Evolutionary conservation across 2,113 vertebrate species (phyloP).

Genomic region (Neotragus pygmaeus): DNA sequence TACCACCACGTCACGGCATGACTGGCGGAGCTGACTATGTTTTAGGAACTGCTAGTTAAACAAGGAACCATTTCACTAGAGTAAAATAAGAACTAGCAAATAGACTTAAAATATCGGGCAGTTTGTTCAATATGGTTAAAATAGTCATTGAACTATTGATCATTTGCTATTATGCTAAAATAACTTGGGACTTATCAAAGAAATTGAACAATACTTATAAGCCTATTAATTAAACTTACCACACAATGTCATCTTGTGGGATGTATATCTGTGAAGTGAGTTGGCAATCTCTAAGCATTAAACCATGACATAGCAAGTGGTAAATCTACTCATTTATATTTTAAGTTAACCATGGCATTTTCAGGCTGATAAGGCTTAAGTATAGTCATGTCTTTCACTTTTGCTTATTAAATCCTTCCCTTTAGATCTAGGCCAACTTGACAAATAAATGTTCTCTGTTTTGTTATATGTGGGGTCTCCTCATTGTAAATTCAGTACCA

Average conservation of each 20-base stretch:
- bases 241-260: neutral
- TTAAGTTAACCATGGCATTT: constrained; percentile 8
- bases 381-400: neutral
- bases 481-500: neutral
- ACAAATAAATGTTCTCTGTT: neutral
- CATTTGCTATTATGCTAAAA: neutral
- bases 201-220: neutral
- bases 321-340: neutral
- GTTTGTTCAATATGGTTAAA: constrained; percentile 7
- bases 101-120: neutral
- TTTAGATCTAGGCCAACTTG: neutral
- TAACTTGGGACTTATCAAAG: neutral
- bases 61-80: neutral
- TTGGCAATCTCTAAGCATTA: neutral
- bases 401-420: neutral
- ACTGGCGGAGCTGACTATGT: neutral
- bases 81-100: constrained; percentile 1
- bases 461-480: neutral
- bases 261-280: neutral
- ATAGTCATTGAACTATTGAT: neutral
- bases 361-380: neutral
- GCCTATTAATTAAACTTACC: neutral
- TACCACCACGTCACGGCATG: neutral
- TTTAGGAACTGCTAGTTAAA: neutral
- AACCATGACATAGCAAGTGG: neutral